phyloP scores from a whole-genome alignment of 2,797 vertebrate genomes.

The Atherinosoma microstoma region DNA sequence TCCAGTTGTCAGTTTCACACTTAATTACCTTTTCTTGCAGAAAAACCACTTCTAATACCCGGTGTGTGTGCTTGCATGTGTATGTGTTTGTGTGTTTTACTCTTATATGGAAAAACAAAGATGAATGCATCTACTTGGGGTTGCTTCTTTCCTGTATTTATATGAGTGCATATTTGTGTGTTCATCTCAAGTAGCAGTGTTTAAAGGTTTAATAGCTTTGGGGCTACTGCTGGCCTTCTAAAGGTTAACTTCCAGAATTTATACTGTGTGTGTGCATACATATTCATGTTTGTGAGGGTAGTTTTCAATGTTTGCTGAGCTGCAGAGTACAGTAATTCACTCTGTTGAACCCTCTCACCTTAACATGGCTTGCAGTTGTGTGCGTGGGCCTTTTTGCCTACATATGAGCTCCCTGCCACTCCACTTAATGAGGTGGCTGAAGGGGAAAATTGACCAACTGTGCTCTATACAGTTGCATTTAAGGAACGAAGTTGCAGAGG shows the following conservation, averaged over 20 bases:
- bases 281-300: constrained; percentile 21
- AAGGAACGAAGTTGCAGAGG: neutral
- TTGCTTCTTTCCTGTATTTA: constrained; percentile 5
- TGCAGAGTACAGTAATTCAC: constrained; percentile 33
- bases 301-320: constrained; percentile 27
- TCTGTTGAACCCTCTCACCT: constrained; percentile 16
- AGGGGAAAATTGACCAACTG: constrained; percentile 19
- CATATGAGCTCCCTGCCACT: constrained; percentile 10
- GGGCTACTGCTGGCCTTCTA: constrained; percentile 46
- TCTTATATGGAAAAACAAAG: neutral
- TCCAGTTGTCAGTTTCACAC: constrained; percentile 57
- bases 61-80: constrained; percentile 9
- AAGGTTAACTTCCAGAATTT: constrained; percentile 63
- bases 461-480: constrained; percentile 1
- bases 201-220: constrained; percentile 62
- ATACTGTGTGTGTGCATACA: constrained; percentile 18
- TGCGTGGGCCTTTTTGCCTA: neutral
- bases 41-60: constrained; percentile 56
- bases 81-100: constrained; percentile 13
- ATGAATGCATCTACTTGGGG: neutral
- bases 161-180: constrained; percentile 7
- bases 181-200: constrained; percentile 33
- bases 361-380: constrained; percentile 12
- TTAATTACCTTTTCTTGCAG: constrained; percentile 67
- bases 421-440: constrained; percentile 33